Evolutionary conservation across 2,113 vertebrate species (phyloP).

Genomic region (Ursus arctos): DNA sequence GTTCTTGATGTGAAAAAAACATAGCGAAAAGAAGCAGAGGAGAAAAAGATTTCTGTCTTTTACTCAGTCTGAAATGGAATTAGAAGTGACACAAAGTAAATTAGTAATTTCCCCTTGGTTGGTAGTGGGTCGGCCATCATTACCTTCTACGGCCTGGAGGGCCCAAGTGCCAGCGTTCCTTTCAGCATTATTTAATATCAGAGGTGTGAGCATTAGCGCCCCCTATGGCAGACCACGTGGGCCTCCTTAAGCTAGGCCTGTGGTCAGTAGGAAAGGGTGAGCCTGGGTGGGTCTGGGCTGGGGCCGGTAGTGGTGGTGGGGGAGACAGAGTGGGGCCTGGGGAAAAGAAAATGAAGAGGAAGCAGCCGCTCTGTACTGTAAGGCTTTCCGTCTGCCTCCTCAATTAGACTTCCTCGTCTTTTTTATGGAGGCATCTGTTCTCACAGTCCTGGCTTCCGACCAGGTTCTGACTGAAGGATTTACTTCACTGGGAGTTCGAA

Average conservation of each 20-base stretch:
- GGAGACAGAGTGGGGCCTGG: neutral
- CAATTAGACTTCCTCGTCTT: neutral
- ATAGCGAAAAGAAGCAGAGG: neutral
- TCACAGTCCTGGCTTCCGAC: neutral
- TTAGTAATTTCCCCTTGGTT: slow-evolving; percentile 16
- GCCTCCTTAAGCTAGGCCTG: neutral
- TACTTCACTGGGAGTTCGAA: neutral
- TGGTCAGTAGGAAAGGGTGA: neutral
- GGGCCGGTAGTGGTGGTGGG: fast-evolving
- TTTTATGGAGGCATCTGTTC: neutral
- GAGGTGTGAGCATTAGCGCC: neutral
- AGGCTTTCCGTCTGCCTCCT: neutral
- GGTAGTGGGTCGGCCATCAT: neutral
- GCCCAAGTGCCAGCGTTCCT: neutral
- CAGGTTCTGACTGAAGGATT: neutral
- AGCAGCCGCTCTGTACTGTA: too few species aligned
- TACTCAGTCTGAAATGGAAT: slow-evolving; percentile 52
- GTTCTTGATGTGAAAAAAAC: neutral
- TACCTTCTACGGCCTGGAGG: neutral
- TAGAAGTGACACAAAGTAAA: slow-evolving; percentile 6
- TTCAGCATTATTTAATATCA: neutral
- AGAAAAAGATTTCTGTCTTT: slow-evolving; percentile 43
- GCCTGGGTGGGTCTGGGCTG: neutral
- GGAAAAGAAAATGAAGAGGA: neutral
- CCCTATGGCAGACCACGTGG: neutral